Evolutionary conservation across 1,140 invertebrate species (phyloP).

Genomic region (Drosophila pachea): DNA sequence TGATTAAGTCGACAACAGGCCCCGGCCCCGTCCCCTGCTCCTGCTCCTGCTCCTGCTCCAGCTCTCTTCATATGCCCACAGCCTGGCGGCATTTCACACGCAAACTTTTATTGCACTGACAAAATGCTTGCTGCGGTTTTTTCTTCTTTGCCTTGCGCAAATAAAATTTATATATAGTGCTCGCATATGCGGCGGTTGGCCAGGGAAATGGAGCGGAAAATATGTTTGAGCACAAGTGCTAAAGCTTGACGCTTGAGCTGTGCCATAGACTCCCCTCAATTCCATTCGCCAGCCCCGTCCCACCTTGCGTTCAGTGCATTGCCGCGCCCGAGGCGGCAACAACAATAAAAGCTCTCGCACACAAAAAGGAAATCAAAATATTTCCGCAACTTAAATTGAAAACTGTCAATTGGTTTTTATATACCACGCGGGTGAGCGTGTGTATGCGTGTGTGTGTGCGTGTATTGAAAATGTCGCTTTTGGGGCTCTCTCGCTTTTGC

Average conservation of each 20-base stretch:
- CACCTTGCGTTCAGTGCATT: no score
- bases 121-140: slow-evolving; percentile 65
- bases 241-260: slow-evolving; percentile 31
- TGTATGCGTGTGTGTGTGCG: slow-evolving; percentile 9
- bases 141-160: slow-evolving; percentile 40
- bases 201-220: slow-evolving; percentile 76
- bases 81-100: slow-evolving; percentile 66
- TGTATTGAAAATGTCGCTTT: slow-evolving; percentile 21
- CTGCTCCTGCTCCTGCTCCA: slow-evolving; percentile 9
- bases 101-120: slow-evolving; percentile 76
- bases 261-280: slow-evolving; percentile 1
- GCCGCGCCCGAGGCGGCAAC: slow-evolving; percentile 3
- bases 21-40: slow-evolving; percentile 13
- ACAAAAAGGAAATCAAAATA: slow-evolving; percentile 72
- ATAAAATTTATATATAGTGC: slow-evolving; percentile 37
- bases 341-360: slow-evolving; percentile 26
- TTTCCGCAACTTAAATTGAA: slow-evolving; percentile 75
- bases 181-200: slow-evolving; percentile 16
- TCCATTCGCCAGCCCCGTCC: not conserved
- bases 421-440: slow-evolving; percentile 1
- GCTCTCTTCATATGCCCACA: not conserved
- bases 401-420: slow-evolving; percentile 70
- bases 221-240: slow-evolving; percentile 54
- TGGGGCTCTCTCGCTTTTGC: not conserved
- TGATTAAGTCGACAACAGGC: slow-evolving; percentile 62